phyloP scores from a whole-genome alignment of 2,113 vertebrate species.

The Charina bottae region DNA sequence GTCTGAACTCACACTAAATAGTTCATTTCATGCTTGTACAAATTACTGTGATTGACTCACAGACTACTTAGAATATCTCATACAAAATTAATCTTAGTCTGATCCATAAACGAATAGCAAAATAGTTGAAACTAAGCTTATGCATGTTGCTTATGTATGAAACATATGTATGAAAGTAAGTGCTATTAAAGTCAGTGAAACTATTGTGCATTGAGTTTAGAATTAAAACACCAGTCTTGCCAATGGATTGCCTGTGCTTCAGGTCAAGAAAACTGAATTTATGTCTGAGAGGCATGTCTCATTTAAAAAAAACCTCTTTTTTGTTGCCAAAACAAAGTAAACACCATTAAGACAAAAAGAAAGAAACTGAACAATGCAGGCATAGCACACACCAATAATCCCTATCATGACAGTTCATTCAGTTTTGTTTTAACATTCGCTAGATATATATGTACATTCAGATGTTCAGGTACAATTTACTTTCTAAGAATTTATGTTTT shows the following conservation, averaged over 20 bases:
- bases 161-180: background rate
- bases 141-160: background rate
- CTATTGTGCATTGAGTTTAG: background rate
- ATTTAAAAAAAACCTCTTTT: background rate
- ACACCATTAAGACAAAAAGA: conserved; percentile 24
- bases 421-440: conserved; percentile 28
- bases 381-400: conserved; percentile 25
- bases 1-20: background rate
- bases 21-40: conserved; percentile 18
- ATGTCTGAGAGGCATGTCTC: background rate
- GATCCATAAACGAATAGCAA: background rate
- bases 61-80: background rate
- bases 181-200: background rate
- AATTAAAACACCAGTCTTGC: background rate
- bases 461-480: conserved; percentile 41
- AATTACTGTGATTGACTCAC: conserved; percentile 5
- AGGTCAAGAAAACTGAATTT: background rate
- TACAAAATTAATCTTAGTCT: background rate
- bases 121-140: background rate
- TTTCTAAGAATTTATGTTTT: conserved; percentile 55
- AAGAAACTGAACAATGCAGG: background rate
- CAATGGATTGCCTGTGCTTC: background rate
- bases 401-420: conserved; percentile 30
- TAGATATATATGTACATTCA: background rate
- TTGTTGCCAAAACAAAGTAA: background rate